Percentiles rank a stretch among this genome's conserved stretches.
Conservation (phyloP, 2,888 invertebrate genomes). For the Dorcus hopei region DNA sequence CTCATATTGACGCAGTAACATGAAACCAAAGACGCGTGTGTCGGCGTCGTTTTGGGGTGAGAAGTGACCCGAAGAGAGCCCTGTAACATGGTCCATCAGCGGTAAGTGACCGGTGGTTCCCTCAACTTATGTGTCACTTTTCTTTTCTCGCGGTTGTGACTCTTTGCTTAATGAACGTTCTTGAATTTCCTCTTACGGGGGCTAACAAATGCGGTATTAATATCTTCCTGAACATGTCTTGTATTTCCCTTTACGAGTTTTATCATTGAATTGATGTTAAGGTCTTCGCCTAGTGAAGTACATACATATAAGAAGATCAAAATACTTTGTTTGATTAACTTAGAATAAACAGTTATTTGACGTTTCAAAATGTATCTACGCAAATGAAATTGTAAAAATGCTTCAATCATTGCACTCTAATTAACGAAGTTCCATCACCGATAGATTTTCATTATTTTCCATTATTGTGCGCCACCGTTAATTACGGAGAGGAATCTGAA, state of each 20-base stretch:
- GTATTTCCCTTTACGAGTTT: too few relatives aligned
- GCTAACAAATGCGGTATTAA: too few relatives aligned
- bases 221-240: too few relatives aligned
- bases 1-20: constrained; percentile 42
- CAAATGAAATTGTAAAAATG: too few relatives aligned
- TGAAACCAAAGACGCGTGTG: constrained; percentile 39
- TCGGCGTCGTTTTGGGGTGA: constrained; percentile 34
- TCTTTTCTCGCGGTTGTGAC: neutral
- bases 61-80: constrained; percentile 42
- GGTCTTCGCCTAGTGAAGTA: too few relatives aligned
- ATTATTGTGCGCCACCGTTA: constrained; percentile 9
- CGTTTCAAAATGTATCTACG: too few relatives aligned
- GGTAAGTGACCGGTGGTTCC: constrained; percentile 15
- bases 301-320: too few relatives aligned
- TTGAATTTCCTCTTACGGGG: neutral
- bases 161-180: constrained; percentile 5
- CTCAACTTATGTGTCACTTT: constrained; percentile 8
- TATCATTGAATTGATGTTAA: too few relatives aligned
- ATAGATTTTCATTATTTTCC: constrained; percentile 5
- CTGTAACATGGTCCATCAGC: constrained; percentile 31
- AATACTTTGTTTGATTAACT: too few relatives aligned
- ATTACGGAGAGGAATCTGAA: constrained; percentile 17
- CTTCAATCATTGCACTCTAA: too few relatives aligned
- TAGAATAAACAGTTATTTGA: too few relatives aligned
- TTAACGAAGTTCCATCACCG: neutral